phyloP scores from a whole-genome alignment of 92 coral and sea anemone genomes.

The Palythoa caribaeorum region DNA sequence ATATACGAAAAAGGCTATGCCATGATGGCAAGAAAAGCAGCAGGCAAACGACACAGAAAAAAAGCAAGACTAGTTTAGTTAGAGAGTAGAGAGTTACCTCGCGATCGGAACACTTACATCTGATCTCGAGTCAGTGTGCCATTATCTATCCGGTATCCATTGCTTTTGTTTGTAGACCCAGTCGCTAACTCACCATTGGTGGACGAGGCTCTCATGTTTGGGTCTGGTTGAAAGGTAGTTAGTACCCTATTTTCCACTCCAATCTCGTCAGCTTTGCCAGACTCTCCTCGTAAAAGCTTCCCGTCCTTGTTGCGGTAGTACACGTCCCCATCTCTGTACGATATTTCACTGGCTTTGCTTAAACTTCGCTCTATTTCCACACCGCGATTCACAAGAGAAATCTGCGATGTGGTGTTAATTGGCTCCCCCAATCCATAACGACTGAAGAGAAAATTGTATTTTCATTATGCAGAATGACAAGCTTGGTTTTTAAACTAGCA shows the following conservation, averaged over 20 bases:
- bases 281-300: constrained; percentile 28
- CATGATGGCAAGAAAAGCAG: no score
- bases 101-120: constrained; percentile 37
- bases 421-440: constrained; percentile 27
- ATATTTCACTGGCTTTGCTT: constrained; percentile 52
- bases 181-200: background rate
- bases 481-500: background rate
- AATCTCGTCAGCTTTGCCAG: constrained; percentile 19
- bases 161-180: background rate
- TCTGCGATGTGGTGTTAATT: constrained; percentile 12
- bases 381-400: background rate
- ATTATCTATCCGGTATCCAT: background rate
- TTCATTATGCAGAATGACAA: background rate
- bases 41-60: background rate
- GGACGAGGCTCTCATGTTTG: constrained; percentile 41
- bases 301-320: constrained; percentile 78
- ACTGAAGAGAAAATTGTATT: background rate
- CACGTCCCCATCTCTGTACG: constrained; percentile 82
- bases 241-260: constrained; percentile 28
- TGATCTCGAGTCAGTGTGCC: constrained; percentile 22
- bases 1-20: no score
- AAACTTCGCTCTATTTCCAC: constrained; percentile 23
- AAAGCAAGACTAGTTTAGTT: background rate
- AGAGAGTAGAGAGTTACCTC: background rate
- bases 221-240: constrained; percentile 39